Base-by-base conservation (phyloP, 2,113 vertebrate genomes). In the Herpailurus yagouaroundi region DNA sequence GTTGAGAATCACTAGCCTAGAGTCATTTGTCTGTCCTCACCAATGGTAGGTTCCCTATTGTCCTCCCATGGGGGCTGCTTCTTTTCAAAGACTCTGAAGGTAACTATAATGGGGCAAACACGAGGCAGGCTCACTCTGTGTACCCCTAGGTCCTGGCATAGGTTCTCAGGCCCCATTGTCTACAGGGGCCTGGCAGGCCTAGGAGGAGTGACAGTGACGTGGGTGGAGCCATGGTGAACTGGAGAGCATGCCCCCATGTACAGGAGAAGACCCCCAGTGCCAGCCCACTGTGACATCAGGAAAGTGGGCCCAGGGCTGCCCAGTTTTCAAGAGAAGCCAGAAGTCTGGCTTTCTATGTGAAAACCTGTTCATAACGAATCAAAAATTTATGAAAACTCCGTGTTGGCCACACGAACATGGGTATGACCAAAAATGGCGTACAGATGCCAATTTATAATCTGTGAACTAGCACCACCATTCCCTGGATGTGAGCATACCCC, bases 141-240 rank as follows among this genome's bases (percentile, higher is more conserved):
- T 27, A 21, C 25, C 7, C 11, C 66, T 13, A 23, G 2, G 27
- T 63, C n/a, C 45, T 83, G 0, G 0, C 0, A 10, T 12, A 23
- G 27, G 48, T 36, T 50, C 36, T 76, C n/a, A 11, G 60, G n/a
- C 14, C 21, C 45, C 29, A 45, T 29, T 7, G 29, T 45, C 31
- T 19, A 11, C 0, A 11, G 9, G 16, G 27, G 21, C 31, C 45
- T 83, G 18, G 16, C 41, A 88, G 21, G 33, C 1, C 23, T 11
- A 41, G 33, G 0, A 3, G 15, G 18, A 63, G 71, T 14, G 45
- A 36, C 1, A 5, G 45, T 0, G 0, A 18, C 0, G 10, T 1
- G 25, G 11, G 50, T 29, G 4, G 71, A 52, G 12, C 15, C 3
- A 23, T 25, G 74, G 21, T 1, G 31, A 41, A 6, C 52, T 19